These are phyloP conservation scores for Morelia viridis DNA, from an alignment of 2,797 vertebrate genomes.

Conservation along the genomic window DNA sequence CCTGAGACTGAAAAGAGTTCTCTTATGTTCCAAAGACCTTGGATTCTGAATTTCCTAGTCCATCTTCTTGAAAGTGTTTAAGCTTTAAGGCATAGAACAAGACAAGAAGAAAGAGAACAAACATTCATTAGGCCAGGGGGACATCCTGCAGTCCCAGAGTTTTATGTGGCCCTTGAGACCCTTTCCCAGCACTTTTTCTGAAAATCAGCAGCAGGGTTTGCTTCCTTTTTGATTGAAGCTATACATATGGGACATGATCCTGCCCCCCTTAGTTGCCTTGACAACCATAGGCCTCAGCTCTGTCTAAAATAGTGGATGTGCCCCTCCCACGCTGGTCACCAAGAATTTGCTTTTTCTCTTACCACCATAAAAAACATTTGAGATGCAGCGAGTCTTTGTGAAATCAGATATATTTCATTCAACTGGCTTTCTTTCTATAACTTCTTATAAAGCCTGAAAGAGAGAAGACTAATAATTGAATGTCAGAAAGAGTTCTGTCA, in stretches of 20 bases:
- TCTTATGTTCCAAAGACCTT: too few species aligned
- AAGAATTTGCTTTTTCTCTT: too few species aligned
- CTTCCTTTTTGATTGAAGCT: neutral
- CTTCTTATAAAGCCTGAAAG: neutral
- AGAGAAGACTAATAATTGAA: neutral
- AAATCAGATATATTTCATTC: neutral
- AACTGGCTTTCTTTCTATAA: neutral
- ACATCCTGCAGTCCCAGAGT: too few species aligned
- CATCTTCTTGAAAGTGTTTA: neutral
- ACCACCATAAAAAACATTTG: too few species aligned
- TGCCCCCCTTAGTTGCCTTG: neutral
- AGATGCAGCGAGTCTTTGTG: neutral
- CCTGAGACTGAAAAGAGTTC: too few species aligned
- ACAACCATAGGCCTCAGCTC: neutral
- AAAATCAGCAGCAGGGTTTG: neutral
- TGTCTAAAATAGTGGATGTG: neutral
- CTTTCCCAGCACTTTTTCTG: neutral
- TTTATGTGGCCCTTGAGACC: neutral
- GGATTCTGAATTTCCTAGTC: neutral
- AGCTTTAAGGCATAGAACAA: neutral
- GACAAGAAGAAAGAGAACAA: neutral
- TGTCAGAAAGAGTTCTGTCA: constrained; percentile 10
- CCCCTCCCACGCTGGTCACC: neutral
- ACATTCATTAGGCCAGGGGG: too few species aligned
- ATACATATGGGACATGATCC: neutral